Evolutionary conservation across 2,797 vertebrate species (phyloP), one percentile per base, ranked within the genome.

Genomic region (Tolypeutes matacus): DNA sequence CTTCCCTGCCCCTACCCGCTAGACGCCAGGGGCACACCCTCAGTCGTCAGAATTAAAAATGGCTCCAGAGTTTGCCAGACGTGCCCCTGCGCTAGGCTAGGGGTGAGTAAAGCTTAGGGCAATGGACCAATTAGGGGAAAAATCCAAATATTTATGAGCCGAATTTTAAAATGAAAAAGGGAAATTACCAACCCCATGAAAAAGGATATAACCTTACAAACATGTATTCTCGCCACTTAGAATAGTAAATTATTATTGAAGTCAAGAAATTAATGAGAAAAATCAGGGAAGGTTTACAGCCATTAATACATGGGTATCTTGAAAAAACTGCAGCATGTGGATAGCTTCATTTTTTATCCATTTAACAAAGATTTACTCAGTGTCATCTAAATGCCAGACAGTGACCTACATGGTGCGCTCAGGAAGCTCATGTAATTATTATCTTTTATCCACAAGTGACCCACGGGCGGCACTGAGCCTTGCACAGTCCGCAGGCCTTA

Each of bases 351-450:
- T 53, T 82, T 65, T 80, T 91, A 58, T 42, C 80, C 12, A 65
- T 51, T 83, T 21, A 86, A 91, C 11, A 83, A 86, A n/a, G 42
- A 93, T 34, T 81, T 83, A 67, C 49, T 92, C 49, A 42, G 23
- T 49, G 65, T 80, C 64, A 86, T 11, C 80, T 15, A 34, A 87
- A 86, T 80, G 86, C 8, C 58, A 88, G 11, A 34, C 2, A 51
- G 23, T 83, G 31, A 58, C 31, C 64, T 78, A 62, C 46, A 23
- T 69, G 15, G 27, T 75, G 87, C 23, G 84, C n/a, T 70, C 15
- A 58, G 86, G 70, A 73, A 95, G 58, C 9, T 86, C 46, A 76
- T 65, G 42, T 42, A 83, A 69, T 96, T 77, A 92, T 85, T 80
- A 77, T 67, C 8, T 89, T 91, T 62, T 58, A 42, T 69, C 34